A percentile compares a stretch with the other conserved stretches of the same genome.
These are phyloP conservation scores for Neomonachus schauinslandi DNA, from an alignment of 2,113 vertebrate genomes.

Conservation along the genomic window DNA sequence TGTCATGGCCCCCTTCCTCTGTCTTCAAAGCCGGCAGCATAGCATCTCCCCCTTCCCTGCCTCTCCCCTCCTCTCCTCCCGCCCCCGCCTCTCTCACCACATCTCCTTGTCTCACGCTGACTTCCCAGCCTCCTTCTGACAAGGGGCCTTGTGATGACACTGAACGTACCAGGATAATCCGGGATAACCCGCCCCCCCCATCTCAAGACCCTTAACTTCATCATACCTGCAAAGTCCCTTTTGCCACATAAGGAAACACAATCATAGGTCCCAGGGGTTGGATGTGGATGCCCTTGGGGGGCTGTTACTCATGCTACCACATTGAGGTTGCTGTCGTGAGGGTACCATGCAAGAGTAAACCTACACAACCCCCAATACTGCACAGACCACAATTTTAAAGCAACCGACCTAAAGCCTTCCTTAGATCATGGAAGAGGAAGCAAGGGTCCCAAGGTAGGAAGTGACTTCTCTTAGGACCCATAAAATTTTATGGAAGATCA, in stretches of 20 bases:
- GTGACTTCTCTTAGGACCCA: not conserved
- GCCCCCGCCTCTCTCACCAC: not conserved
- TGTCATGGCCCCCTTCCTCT: not conserved
- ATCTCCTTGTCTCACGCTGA: not conserved
- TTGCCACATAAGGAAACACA: not conserved
- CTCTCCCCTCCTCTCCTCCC: not conserved
- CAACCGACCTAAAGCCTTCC: not conserved
- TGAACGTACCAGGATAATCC: not conserved
- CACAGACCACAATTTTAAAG: not conserved
- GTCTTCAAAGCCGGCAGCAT: not conserved
- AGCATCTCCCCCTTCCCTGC: not conserved
- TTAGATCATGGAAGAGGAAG: not conserved
- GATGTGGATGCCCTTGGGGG: not conserved
- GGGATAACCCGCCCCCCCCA: too few species aligned
- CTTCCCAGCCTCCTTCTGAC: not conserved
- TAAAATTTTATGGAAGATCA: not conserved
- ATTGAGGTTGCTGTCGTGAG: not conserved
- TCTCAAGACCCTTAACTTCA: not conserved
- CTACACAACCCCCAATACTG: not conserved
- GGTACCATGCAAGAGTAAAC: fast-evolving
- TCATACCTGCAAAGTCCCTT: not conserved
- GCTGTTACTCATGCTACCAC: not conserved
- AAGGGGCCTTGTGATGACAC: not conserved
- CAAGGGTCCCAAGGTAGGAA: not conserved
- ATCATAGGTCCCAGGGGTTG: too few species aligned